These are phyloP conservation scores for Aporophyla nigra DNA, from an alignment of 2,888 invertebrate species.

Conservation along the genomic window DNA sequence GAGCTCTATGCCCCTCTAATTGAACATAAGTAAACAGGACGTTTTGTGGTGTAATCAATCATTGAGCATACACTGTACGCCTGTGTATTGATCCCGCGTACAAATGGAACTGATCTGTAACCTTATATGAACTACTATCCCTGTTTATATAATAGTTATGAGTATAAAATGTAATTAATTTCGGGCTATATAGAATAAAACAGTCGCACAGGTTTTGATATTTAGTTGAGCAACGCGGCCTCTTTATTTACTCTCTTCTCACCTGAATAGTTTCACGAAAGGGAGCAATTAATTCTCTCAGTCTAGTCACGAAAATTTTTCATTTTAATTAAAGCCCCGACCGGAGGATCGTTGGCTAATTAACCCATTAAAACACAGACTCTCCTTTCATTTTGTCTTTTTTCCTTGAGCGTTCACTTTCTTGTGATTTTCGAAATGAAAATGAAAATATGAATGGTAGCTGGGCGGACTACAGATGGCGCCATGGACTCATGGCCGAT, in stretches of 20 bases:
- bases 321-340: constrained; percentile 90
- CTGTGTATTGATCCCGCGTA: constrained; percentile 35
- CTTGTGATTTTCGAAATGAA: constrained; percentile 86
- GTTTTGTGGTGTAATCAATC: constrained; percentile 66
- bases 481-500: constrained; percentile 27
- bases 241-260: constrained; percentile 82
- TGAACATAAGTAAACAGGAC: constrained; percentile 67
- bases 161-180: constrained; percentile 17
- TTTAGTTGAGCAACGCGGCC: constrained; percentile 67
- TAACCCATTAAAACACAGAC: constrained; percentile 90
- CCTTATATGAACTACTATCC: constrained; percentile 20
- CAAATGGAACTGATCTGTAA: constrained; percentile 49
- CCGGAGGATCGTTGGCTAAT: constrained; percentile 89
- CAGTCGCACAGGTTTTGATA: constrained; percentile 56
- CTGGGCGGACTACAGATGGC: constrained; percentile 48
- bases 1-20: constrained; percentile 67
- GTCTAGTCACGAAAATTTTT: constrained; percentile 90
- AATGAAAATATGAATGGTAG: constrained; percentile 69
- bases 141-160: constrained; percentile 18
- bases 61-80: constrained; percentile 42
- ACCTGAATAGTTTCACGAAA: constrained; percentile 89
- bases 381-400: constrained; percentile 87
- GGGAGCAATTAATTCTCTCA: constrained; percentile 87
- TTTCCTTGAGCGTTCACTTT: constrained; percentile 84
- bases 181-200: constrained; percentile 7